Percentiles rank a stretch among this genome's conserved stretches.
Conservation (phyloP, 2,113 vertebrate genomes). For the Ciconia boyciana region DNA sequence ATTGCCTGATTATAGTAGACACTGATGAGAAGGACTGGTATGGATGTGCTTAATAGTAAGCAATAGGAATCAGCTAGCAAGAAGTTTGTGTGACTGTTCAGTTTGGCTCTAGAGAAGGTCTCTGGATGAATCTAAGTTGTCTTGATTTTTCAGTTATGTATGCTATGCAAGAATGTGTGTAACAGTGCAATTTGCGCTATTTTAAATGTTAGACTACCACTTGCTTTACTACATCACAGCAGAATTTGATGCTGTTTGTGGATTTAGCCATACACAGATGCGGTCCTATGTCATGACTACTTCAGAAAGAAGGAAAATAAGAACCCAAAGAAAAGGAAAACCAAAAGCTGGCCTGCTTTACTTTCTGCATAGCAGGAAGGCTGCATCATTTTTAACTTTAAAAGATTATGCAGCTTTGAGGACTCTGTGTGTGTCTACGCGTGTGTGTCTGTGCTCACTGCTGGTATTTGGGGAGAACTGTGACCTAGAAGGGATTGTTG, state of each 20-base stretch:
- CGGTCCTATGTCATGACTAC: neutral
- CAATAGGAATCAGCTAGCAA: neutral
- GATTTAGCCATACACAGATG: neutral
- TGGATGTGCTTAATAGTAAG: neutral
- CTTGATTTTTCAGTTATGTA: neutral
- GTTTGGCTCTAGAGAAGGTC: neutral
- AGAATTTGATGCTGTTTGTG: neutral
- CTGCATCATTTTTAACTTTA: neutral
- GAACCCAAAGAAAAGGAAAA: neutral
- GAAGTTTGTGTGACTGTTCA: neutral
- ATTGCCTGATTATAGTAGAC: neutral
- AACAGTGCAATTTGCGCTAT: neutral
- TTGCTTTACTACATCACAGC: neutral
- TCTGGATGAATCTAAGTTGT: neutral
- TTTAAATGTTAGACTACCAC: neutral
- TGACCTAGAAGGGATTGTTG: neutral
- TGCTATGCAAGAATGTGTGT: neutral
- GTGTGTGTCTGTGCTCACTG: neutral
- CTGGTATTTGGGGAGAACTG: neutral
- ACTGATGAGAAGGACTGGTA: neutral
- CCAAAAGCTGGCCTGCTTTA: neutral
- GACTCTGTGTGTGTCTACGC: neutral
- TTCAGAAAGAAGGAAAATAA: neutral
- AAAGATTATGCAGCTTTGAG: neutral
- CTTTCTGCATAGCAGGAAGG: neutral